Base-by-base conservation (phyloP, 2,113 vertebrate genomes). In the Cisticola juncidis region DNA sequence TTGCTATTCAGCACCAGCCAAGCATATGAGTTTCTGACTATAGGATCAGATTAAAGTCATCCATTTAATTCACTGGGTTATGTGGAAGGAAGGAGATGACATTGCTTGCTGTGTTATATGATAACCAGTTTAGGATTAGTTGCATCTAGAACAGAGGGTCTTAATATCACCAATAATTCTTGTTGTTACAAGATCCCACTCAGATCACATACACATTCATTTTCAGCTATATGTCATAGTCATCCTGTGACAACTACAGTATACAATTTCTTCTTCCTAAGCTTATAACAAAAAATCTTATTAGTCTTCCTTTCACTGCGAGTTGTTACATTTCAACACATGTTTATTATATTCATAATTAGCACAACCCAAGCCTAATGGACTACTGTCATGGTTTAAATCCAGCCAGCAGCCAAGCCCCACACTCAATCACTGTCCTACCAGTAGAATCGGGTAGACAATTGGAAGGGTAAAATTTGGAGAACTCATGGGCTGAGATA, bases 361-460 rank as follows among this genome's bases (percentile, higher is more conserved):
- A 74, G 9, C 6, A 54, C 29, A 68, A 72, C 40, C 11, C 11
- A 38, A 18, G 28, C 18, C 36, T 79, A 76, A 65, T 9, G 10
- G 10, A 38, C 29, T 56, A 22, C 13, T 48, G 21, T 9, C 26
- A 11, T 10, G 14, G 5, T 71, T 79, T 71, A 14, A 35, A 21
- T 6, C 11, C 35, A 71, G 13, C 11, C 21, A 71, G 17, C 13
- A 62, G 18, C 29, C 42, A 35, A 64, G 1, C 6, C 29, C n/a
- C n/a, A 48, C 0, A 0, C 9, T 62, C 11, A 9, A 15, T 48
- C 48, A 48, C 17, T 48, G 12, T 4, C 48, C 14, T 20, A n/a
- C 7, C 13, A 26, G 17, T 10, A 35, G 29, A n/a, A 48, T 9
- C 1, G 1, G 11, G 13, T 24, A 71, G 40, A 48, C 9, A 40